These are phyloP conservation scores for Steinernema hermaphroditum DNA, from an alignment of 2,888 invertebrate genomes.

Conservation along the genomic window DNA sequence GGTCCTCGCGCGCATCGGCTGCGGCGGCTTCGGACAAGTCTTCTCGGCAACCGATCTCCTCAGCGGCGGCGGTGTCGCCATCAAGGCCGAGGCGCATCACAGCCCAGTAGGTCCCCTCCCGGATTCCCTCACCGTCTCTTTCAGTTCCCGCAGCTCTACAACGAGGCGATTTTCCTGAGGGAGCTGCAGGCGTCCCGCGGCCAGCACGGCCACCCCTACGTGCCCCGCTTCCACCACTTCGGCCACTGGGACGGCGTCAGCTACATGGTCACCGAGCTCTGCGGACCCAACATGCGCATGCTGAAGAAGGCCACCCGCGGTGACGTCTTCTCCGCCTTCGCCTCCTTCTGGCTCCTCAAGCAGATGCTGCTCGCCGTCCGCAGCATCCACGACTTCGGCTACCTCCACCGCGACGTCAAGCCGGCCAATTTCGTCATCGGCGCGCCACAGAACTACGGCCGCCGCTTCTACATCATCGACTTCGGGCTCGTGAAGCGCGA, in stretches of 20 bases:
- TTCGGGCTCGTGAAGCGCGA: slow-evolving; percentile 37
- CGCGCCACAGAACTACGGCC: slow-evolving; percentile 24
- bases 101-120: background rate
- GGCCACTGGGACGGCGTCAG: background rate
- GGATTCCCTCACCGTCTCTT: background rate
- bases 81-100: background rate
- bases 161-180: background rate
- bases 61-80: background rate
- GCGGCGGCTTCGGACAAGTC: slow-evolving; percentile 13
- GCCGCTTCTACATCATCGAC: slow-evolving; percentile 44
- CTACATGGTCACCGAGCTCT: slow-evolving; percentile 17
- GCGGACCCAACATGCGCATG: slow-evolving; percentile 6
- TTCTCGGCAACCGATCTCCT: background rate
- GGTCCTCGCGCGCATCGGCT: background rate
- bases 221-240: slow-evolving; percentile 17
- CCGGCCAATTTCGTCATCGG: slow-evolving; percentile 56
- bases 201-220: background rate
- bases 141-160: slow-evolving; percentile 1
- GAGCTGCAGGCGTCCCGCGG: background rate
- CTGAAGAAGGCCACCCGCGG: background rate
- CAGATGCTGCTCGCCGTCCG: background rate
- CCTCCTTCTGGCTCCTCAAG: slow-evolving; percentile 1
- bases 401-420: slow-evolving; percentile 44
- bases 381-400: background rate
- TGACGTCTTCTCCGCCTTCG: slow-evolving; percentile 2